These are phyloP conservation scores for Tiliacea aurago DNA, from an alignment of 2,888 invertebrate species.

Conservation along the genomic window DNA sequence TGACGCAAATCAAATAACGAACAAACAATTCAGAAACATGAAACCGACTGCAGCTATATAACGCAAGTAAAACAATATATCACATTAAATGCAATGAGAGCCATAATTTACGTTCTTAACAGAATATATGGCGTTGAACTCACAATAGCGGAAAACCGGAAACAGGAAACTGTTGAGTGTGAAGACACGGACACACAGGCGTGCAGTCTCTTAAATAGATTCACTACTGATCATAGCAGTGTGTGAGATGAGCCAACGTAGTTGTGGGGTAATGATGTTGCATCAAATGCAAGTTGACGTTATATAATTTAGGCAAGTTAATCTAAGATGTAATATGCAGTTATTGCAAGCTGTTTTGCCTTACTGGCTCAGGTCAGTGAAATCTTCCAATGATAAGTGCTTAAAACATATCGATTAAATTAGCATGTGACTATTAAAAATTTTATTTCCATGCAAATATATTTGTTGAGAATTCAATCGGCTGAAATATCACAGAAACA, in stretches of 20 bases:
- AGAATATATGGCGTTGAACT: slow-evolving; percentile 48
- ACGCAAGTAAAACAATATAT: slow-evolving; percentile 31
- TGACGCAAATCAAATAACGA: slow-evolving; percentile 30
- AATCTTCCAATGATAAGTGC: slow-evolving; percentile 26
- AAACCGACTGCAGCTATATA: slow-evolving; percentile 16
- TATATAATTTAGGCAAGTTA: slow-evolving; percentile 40
- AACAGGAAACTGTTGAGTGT: slow-evolving; percentile 56
- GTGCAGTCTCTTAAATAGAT: slow-evolving; percentile 21
- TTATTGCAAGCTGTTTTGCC: slow-evolving; percentile 28
- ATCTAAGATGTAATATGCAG: slow-evolving; percentile 40
- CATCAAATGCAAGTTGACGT: slow-evolving; percentile 47
- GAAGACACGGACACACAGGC: slow-evolving; percentile 51
- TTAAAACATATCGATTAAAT: slow-evolving; percentile 10
- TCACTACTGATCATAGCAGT: slow-evolving; percentile 17
- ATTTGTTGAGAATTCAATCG: slow-evolving; percentile 7
- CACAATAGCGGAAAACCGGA: slow-evolving; percentile 61
- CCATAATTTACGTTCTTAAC: slow-evolving; percentile 52
- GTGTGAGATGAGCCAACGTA: slow-evolving; percentile 24
- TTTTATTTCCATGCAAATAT: slow-evolving; percentile 19
- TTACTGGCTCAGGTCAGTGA: slow-evolving; percentile 14
- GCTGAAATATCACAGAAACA: slow-evolving; percentile 16
- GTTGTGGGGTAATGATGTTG: slow-evolving; percentile 45
- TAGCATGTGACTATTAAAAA: slow-evolving; percentile 12
- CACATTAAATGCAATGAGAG: slow-evolving; percentile 37
- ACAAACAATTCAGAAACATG: slow-evolving; percentile 33